These are phyloP conservation scores for Melieria omissa DNA, from an alignment of 2,888 invertebrate species.

Conservation along the genomic window DNA sequence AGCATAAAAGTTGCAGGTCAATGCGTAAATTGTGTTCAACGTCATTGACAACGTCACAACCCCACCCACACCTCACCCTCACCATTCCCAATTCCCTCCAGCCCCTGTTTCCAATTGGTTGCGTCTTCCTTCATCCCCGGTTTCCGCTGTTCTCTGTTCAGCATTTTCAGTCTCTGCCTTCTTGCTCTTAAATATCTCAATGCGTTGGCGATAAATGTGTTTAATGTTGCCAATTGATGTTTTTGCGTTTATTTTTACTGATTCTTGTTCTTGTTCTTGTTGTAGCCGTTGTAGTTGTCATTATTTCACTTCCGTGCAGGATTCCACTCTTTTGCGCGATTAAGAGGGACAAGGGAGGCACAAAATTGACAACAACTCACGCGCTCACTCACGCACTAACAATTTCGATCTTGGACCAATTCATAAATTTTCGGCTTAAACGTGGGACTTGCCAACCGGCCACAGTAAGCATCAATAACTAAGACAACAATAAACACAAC, in stretches of 20 bases:
- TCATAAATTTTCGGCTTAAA: constrained; percentile 36
- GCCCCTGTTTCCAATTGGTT: too few species aligned
- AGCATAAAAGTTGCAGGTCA: too few species aligned
- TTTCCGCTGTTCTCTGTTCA: too few species aligned
- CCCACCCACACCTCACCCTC: too few species aligned
- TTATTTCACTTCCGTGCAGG: constrained; percentile 21
- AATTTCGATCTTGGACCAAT: constrained; percentile 1
- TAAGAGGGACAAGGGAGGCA: too few species aligned
- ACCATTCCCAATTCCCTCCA: too few species aligned
- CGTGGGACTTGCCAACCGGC: neutral
- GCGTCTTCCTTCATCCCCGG: too few species aligned
- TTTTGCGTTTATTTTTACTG: constrained; percentile 23
- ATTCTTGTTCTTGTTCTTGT: constrained; percentile 28
- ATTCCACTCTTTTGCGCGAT: too few species aligned
- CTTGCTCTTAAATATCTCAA: neutral
- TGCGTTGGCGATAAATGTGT: constrained; percentile 31
- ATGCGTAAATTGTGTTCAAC: too few species aligned
- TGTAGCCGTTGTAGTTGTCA: neutral
- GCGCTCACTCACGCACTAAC: neutral
- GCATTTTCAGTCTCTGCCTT: too few species aligned
- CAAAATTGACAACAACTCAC: too few species aligned
- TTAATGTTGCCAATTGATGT: constrained; percentile 34
- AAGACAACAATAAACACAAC: constrained; percentile 35
- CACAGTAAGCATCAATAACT: neutral
- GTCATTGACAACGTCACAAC: too few species aligned